Conservation (phyloP, 2,888 invertebrate genomes). For the Dynastes maya region DNA sequence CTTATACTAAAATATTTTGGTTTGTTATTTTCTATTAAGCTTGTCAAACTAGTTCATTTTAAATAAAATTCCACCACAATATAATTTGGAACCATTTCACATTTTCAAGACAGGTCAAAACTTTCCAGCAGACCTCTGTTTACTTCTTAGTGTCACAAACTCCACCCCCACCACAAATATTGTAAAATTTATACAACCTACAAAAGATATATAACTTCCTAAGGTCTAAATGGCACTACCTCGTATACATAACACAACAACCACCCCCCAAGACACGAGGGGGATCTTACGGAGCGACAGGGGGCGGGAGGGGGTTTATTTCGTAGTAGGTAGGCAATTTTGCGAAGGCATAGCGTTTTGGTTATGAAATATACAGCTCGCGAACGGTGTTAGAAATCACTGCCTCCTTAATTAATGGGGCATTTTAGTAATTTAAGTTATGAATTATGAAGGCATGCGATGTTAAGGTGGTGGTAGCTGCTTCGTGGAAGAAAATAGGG, state of each 20-base stretch:
- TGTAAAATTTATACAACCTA: too few species aligned
- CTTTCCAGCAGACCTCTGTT: too few species aligned
- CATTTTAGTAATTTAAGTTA: conserved; percentile 67
- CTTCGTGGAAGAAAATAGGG: background rate
- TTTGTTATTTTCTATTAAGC: too few species aligned
- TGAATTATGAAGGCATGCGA: conserved; percentile 63
- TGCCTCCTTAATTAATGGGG: conserved; percentile 66
- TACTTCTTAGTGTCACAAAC: too few species aligned
- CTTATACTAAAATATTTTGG: too few species aligned
- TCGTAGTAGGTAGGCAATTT: conserved; percentile 39
- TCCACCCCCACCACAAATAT: too few species aligned
- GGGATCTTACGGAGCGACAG: background rate
- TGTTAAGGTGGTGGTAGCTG: conserved; percentile 15
- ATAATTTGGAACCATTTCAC: too few species aligned
- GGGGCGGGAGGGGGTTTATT: background rate
- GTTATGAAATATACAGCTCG: conserved; percentile 60
- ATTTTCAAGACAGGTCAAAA: too few species aligned
- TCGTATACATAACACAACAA: background rate
- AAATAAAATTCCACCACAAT: too few species aligned
- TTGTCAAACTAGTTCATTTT: too few species aligned
- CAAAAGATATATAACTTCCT: background rate
- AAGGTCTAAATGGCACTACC: background rate
- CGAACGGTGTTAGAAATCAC: conserved; percentile 65
- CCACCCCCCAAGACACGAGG: background rate
- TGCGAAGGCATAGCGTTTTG: conserved; percentile 55